phyloP scores from a whole-genome alignment of 2,888 invertebrate species.

The Aelia acuminata region DNA sequence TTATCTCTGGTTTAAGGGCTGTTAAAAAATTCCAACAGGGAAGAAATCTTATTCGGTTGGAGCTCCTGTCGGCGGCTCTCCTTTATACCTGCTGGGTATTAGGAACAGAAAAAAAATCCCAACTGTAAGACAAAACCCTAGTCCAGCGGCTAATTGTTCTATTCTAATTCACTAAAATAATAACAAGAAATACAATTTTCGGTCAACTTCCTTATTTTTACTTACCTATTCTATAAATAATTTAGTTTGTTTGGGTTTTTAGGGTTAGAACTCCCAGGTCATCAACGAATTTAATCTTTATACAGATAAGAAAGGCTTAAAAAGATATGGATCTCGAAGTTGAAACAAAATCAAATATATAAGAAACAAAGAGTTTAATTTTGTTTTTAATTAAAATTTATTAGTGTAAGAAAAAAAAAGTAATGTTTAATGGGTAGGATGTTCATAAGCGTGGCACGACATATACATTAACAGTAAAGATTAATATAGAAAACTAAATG shows the following conservation, averaged over 20 bases:
- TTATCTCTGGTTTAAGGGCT: conserved; percentile 38
- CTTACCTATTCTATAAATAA: neutral
- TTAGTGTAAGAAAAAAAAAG: too few species aligned
- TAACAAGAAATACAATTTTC: neutral
- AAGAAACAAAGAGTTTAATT: too few species aligned
- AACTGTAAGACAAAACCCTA: neutral
- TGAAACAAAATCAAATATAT: too few species aligned
- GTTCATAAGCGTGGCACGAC: too few species aligned
- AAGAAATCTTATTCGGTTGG: conserved; percentile 20
- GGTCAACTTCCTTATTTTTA: neutral
- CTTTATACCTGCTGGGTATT: neutral
- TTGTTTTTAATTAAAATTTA: too few species aligned
- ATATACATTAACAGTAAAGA: too few species aligned
- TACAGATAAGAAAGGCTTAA: too few species aligned
- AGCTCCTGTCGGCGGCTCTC: neutral
- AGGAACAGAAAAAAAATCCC: neutral
- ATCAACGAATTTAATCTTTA: too few species aligned
- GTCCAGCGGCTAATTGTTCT: conserved; percentile 1
- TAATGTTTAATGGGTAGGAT: too few species aligned
- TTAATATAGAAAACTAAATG: too few species aligned
- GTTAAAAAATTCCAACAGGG: conserved; percentile 22
- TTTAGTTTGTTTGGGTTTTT: neutral
- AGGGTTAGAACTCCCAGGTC: neutral
- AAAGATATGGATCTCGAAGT: too few species aligned
- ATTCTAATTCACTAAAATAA: conserved; percentile 24